These are phyloP conservation scores for Drosophila seguyi DNA, from an alignment of 1,140 invertebrate genomes.

Conservation along the genomic window DNA sequence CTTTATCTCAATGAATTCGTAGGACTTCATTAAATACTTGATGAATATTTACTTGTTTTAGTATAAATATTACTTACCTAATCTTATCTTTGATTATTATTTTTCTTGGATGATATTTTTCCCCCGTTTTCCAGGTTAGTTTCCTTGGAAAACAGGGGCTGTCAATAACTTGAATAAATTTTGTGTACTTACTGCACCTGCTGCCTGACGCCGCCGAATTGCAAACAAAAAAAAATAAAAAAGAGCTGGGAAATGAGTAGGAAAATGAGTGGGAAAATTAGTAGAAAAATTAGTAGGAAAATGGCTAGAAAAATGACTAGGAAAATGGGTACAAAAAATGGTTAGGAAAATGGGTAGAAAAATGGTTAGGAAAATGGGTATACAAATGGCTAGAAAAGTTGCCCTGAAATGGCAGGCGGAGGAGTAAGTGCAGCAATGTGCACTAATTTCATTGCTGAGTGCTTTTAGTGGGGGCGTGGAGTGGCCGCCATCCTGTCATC, in stretches of 20 bases:
- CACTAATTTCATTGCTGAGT: conserved; percentile 82
- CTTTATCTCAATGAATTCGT: no score
- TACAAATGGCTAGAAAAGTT: conserved; percentile 10
- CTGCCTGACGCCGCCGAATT: conserved; percentile 14
- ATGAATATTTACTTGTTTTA: not conserved
- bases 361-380: not conserved
- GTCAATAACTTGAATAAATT: conserved; percentile 42
- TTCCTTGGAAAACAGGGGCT: conserved; percentile 11
- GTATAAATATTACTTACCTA: not conserved
- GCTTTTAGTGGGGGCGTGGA: conserved; percentile 69
- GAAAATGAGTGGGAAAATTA: not conserved
- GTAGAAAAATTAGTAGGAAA: no score
- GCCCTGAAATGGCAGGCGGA: conserved; percentile 21
- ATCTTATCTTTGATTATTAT: not conserved
- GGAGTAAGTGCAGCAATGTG: conserved; percentile 71
- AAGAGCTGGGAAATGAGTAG: not conserved
- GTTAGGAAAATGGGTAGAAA: not conserved
- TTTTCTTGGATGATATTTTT: no score
- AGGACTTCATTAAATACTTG: not conserved
- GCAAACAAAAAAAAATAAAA: not conserved
- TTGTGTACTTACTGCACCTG: conserved; percentile 34
- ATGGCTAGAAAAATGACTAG: not conserved
- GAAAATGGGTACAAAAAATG: not conserved
- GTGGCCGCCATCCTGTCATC: not conserved
- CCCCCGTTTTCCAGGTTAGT: not conserved